Percentiles rank a stretch among this genome's conserved stretches.
These are phyloP conservation scores for Drosophila arawakana DNA, from an alignment of 1,140 invertebrate genomes.

Conservation along the genomic window DNA sequence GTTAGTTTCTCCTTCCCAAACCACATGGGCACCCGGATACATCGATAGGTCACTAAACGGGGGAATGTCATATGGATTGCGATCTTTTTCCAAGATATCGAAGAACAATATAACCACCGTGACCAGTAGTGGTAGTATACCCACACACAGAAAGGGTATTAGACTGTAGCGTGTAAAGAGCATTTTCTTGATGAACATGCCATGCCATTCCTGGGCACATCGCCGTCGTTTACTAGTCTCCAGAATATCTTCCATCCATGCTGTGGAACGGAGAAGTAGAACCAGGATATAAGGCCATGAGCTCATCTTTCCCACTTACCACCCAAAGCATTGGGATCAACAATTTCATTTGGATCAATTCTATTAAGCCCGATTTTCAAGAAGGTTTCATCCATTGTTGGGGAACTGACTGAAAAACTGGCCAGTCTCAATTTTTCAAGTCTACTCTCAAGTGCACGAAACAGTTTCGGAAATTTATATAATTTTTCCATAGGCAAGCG, in stretches of 20 bases:
- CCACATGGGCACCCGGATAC: background rate
- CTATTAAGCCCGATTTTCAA: constrained; percentile 18
- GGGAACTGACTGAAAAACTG: constrained; percentile 95
- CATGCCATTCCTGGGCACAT: constrained; percentile 40
- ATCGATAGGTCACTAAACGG: background rate
- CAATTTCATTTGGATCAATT: background rate
- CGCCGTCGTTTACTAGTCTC: background rate
- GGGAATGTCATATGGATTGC: background rate
- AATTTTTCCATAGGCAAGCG: constrained; percentile 27
- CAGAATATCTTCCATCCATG: background rate
- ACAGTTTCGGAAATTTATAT: constrained; percentile 16
- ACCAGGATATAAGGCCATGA: background rate
- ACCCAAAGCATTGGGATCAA: background rate
- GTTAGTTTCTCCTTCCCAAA: too few species aligned
- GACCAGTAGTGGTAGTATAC: constrained; percentile 14
- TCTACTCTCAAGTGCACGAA: constrained; percentile 34
- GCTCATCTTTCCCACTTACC: background rate
- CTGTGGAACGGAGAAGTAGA: background rate
- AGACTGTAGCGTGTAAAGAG: constrained; percentile 16
- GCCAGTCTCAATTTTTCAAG: constrained; percentile 84
- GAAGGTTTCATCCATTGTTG: constrained; percentile 94
- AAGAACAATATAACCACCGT: background rate
- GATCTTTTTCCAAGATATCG: background rate
- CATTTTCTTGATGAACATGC: constrained; percentile 33
- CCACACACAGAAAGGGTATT: background rate